A percentile compares a stretch with the other conserved stretches of the same genome.
Evolutionary conservation across 2,113 vertebrate species (phyloP).

Genomic region (Ammodytes marinus): DNA sequence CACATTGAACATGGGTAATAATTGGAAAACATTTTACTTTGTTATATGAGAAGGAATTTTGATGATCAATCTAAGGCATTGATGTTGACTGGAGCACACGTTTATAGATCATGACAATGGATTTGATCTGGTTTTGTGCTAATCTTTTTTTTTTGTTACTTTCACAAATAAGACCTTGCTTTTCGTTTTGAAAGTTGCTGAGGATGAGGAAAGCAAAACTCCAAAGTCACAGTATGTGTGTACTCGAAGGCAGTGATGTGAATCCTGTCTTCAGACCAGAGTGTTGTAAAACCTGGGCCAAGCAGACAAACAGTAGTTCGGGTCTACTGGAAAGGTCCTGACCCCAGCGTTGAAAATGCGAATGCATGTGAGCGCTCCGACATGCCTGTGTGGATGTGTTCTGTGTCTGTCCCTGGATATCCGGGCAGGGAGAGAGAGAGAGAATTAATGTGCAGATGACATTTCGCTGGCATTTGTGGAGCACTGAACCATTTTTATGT

Average conservation of each 20-base stretch:
- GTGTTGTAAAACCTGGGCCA: slow-evolving; percentile 51
- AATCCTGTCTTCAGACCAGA: slow-evolving; percentile 2
- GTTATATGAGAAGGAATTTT: slow-evolving; percentile 3
- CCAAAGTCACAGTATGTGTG: slow-evolving; percentile 21
- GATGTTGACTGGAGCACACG: background rate
- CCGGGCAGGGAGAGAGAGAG: slow-evolving; percentile 25
- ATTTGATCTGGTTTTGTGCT: slow-evolving; percentile 15
- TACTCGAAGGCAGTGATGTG: slow-evolving; percentile 22
- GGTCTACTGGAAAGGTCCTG: slow-evolving; percentile 64
- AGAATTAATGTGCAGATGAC: slow-evolving; percentile 80
- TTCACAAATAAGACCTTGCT: slow-evolving; percentile 17
- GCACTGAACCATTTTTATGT: slow-evolving; percentile 69
- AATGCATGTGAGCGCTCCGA: slow-evolving; percentile 19
- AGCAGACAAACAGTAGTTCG: slow-evolving; percentile 31
- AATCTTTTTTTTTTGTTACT: background rate
- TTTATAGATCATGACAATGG: slow-evolving; percentile 16
- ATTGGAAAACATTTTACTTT: slow-evolving; percentile 14
- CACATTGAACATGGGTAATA: background rate
- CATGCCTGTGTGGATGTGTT: slow-evolving; percentile 34
- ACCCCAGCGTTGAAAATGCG: slow-evolving; percentile 49
- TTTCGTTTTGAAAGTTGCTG: slow-evolving; percentile 14
- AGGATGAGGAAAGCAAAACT: background rate
- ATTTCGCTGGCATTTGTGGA: slow-evolving; percentile 77
- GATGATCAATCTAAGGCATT: slow-evolving; percentile 7
- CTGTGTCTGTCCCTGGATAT: slow-evolving; percentile 40